phyloP scores from a whole-genome alignment of 2,797 vertebrate species.

The Falco novaeseelandiae region DNA sequence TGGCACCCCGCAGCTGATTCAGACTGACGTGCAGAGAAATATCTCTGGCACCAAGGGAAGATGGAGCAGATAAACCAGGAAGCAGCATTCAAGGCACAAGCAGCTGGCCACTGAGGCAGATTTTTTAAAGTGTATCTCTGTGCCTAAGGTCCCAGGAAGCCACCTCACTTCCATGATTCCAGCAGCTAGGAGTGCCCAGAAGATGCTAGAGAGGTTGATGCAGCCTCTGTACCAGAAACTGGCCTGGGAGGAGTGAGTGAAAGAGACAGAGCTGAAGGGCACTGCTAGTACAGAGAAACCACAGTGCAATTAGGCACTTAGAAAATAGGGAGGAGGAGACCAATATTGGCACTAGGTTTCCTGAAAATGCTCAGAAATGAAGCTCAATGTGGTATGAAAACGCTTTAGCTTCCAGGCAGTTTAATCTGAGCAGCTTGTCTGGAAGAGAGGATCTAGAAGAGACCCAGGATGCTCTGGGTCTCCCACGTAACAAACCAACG shows the following conservation, averaged over 20 bases:
- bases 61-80: not conserved
- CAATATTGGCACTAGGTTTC: not conserved
- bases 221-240: not conserved
- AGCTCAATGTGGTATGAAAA: not conserved
- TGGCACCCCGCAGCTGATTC: fast-evolving
- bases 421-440: not conserved
- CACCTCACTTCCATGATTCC: not conserved
- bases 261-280: not conserved
- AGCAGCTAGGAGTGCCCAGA: not conserved
- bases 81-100: not conserved
- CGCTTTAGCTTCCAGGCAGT: not conserved
- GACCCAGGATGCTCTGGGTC: not conserved
- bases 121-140: not conserved
- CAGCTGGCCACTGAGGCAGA: fast-evolving
- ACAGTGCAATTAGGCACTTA: not conserved
- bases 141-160: not conserved
- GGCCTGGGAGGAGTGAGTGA: not conserved
- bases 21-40: not conserved
- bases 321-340: not conserved
- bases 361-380: not conserved
- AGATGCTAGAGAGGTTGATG: not conserved
- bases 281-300: not conserved
- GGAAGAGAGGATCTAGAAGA: not conserved
- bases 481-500: not conserved
- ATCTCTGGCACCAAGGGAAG: not conserved